phyloP scores from a whole-genome alignment of 2,888 invertebrate genomes.

The Scaptomyza cyrtandrae region DNA sequence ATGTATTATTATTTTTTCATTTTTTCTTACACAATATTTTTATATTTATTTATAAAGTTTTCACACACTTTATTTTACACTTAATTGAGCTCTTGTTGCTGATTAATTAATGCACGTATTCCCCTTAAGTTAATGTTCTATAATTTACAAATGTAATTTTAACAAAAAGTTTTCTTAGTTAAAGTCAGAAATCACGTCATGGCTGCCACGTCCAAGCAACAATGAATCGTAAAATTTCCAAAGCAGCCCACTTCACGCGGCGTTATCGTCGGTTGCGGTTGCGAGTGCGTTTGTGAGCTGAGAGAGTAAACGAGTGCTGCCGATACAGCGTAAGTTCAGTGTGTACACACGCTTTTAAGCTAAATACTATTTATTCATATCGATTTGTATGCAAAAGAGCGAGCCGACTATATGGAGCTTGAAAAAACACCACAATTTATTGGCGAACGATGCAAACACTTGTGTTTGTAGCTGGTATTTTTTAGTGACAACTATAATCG shows the following conservation, averaged over 20 bases:
- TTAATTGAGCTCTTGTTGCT: slow-evolving; percentile 66
- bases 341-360: slow-evolving; percentile 51
- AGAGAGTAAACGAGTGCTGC: slow-evolving; percentile 45
- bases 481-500: slow-evolving; percentile 42
- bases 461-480: slow-evolving; percentile 37
- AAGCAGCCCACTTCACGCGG: slow-evolving; percentile 66
- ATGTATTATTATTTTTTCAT: slow-evolving; percentile 44
- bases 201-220: slow-evolving; percentile 85
- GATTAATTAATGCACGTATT: slow-evolving; percentile 71
- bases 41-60: slow-evolving; percentile 62
- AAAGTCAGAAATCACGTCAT: slow-evolving; percentile 84
- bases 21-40: slow-evolving; percentile 72
- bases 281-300: slow-evolving; percentile 59
- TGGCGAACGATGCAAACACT: slow-evolving; percentile 34
- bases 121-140: slow-evolving; percentile 71
- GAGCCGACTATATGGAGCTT: slow-evolving; percentile 21
- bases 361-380: slow-evolving; percentile 11
- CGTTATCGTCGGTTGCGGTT: slow-evolving; percentile 62
- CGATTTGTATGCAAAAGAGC: slow-evolving; percentile 30
- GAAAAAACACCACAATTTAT: slow-evolving; percentile 7
- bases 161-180: slow-evolving; percentile 75
- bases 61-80: slow-evolving; percentile 67
- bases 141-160: slow-evolving; percentile 76
- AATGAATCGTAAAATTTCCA: slow-evolving; percentile 83
- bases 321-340: slow-evolving; percentile 44